These are phyloP conservation scores for Pterostichus niger DNA, from an alignment of 2,888 invertebrate genomes.

Conservation along the genomic window DNA sequence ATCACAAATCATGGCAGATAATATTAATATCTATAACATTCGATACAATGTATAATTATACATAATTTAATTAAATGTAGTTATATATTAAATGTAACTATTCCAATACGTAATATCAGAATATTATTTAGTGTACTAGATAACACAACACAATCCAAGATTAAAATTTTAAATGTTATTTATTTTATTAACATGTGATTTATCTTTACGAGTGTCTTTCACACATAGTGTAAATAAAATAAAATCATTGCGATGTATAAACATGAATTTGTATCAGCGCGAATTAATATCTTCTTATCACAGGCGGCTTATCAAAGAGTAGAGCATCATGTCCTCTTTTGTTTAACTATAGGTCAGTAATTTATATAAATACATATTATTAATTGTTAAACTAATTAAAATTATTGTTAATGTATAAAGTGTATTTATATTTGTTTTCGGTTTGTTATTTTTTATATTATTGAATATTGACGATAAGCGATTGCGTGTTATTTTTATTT, in stretches of 20 bases:
- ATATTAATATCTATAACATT: too few relatives aligned
- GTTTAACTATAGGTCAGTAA: too few relatives aligned
- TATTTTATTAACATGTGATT: background rate
- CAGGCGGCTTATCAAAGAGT: background rate
- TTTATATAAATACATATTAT: too few relatives aligned
- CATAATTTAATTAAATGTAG: too few relatives aligned
- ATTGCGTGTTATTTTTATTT: conserved; percentile 38
- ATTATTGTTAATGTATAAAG: conserved; percentile 8
- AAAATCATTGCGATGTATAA: background rate
- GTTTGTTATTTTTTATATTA: conserved; percentile 36
- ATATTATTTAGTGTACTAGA: background rate
- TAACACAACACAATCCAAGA: background rate
- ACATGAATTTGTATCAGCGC: background rate
- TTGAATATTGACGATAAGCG: conserved; percentile 51
- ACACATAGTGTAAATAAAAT: background rate
- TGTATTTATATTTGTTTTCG: conserved; percentile 26
- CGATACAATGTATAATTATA: too few relatives aligned
- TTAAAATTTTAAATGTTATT: conserved; percentile 5
- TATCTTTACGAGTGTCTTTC: conserved; percentile 4
- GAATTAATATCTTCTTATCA: background rate
- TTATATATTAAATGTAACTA: too few relatives aligned
- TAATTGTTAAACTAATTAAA: conserved; percentile 34
- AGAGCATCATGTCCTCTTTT: background rate
- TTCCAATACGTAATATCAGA: too few relatives aligned
- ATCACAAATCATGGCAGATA: too few relatives aligned